Evolutionary conservation across 1,140 invertebrate species (phyloP).

Genomic region (Camponotus pennsylvanicus): DNA sequence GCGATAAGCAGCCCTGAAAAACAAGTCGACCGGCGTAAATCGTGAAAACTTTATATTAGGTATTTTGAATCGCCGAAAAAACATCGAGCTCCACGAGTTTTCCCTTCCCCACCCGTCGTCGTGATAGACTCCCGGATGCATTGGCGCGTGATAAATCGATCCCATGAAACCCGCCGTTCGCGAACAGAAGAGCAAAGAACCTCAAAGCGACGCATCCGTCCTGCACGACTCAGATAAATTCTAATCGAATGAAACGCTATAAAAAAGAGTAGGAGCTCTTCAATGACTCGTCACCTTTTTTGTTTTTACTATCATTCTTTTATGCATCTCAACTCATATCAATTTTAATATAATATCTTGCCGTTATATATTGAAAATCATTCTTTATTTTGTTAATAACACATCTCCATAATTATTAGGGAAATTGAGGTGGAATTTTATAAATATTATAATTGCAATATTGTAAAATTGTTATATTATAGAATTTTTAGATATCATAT

Average conservation of each 20-base stretch:
- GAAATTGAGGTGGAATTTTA: not conserved
- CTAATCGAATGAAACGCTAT: slow-evolving; percentile 31
- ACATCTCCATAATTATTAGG: not conserved
- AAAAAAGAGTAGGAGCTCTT: not conserved
- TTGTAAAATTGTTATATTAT: not conserved
- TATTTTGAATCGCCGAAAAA: slow-evolving; percentile 56
- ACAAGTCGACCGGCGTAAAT: slow-evolving; percentile 64
- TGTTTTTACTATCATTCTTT: not conserved
- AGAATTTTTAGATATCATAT: not conserved
- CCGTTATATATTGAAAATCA: not conserved
- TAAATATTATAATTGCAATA: not conserved
- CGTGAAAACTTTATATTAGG: slow-evolving; percentile 65
- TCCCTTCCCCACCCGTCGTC: not conserved
- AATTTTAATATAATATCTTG: not conserved
- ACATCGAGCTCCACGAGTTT: slow-evolving; percentile 17
- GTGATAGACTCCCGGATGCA: slow-evolving; percentile 56
- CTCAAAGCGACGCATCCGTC: slow-evolving; percentile 31
- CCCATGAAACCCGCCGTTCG: slow-evolving; percentile 36
- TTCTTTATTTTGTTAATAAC: not conserved
- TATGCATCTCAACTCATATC: not conserved
- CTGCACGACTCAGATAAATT: slow-evolving; percentile 35
- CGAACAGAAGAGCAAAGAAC: slow-evolving; percentile 33
- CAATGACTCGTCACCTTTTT: slow-evolving; percentile 12
- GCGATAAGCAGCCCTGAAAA: slow-evolving; percentile 68
- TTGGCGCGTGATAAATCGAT: slow-evolving; percentile 57